Evolutionary conservation across 2,797 vertebrate genomes (phyloP).

Genomic region (Eospalax fontanierii): DNA sequence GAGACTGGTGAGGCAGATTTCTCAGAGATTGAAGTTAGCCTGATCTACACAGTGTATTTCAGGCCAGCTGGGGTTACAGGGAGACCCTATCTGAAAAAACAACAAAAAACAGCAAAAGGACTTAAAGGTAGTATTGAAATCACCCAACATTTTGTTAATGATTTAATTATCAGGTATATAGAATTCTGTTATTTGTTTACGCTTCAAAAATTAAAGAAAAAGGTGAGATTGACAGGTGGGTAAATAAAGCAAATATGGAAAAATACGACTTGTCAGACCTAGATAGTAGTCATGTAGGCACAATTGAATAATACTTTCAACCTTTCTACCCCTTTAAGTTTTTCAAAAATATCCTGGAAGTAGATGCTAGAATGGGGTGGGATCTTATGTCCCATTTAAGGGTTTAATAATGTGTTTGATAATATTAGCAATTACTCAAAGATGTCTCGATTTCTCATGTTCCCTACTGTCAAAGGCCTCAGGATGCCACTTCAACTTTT

Average conservation of each 20-base stretch:
- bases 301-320: neutral
- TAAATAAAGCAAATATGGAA: neutral
- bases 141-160: neutral
- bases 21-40: neutral
- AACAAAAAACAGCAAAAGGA: neutral
- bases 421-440: neutral
- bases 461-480: neutral
- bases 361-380: neutral
- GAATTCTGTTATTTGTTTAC: neutral
- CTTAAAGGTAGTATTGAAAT: neutral
- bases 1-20: neutral
- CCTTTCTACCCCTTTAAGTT: neutral
- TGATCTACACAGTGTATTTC: neutral
- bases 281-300: neutral
- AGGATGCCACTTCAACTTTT: neutral
- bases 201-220: slow-evolving; percentile 35
- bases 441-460: neutral
- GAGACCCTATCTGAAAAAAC: neutral
- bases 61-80: neutral
- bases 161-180: neutral
- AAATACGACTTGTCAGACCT: neutral
- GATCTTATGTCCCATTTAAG: neutral
- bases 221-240: neutral
- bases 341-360: neutral
- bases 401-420: neutral